A percentile compares a stretch with the other conserved stretches of the same genome.
Evolutionary conservation across 2,888 invertebrate genomes (phyloP).

Genomic region (Myathropa florea): DNA sequence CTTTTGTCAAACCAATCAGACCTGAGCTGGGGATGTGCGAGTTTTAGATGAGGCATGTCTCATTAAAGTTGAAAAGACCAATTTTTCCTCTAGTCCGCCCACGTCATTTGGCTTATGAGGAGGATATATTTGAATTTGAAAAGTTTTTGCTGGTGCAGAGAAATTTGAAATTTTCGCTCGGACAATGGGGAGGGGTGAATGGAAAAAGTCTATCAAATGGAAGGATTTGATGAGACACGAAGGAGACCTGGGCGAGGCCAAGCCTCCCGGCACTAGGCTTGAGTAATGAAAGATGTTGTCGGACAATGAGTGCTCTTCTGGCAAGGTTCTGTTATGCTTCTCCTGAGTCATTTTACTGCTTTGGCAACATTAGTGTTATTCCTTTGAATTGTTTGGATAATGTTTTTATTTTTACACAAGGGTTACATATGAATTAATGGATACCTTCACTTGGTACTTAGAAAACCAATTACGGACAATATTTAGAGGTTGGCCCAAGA

Average conservation of each 20-base stretch:
- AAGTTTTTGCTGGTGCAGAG: background rate
- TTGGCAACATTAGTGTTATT: background rate
- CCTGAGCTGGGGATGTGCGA: no score
- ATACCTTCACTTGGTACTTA: no score
- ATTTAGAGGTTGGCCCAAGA: no score
- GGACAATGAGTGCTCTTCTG: background rate
- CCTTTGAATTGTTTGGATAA: background rate
- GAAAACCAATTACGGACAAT: no score
- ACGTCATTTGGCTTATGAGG: background rate
- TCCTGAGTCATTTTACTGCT: no score
- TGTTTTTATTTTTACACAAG: no score
- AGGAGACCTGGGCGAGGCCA: no score
- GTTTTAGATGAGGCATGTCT: conserved; percentile 8
- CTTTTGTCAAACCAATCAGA: conserved; percentile 3
- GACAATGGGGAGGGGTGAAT: no score
- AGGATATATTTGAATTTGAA: conserved; percentile 9
- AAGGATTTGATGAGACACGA: background rate
- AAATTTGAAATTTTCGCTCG: no score
- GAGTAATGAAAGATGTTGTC: background rate
- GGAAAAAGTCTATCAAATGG: background rate
- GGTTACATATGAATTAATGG: no score
- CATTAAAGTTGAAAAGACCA: background rate
- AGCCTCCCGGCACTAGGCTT: background rate
- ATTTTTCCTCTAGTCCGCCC: background rate
- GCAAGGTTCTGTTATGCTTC: background rate